phyloP scores from a whole-genome alignment of 2,113 vertebrate species.

The Urocolius indicus region DNA sequence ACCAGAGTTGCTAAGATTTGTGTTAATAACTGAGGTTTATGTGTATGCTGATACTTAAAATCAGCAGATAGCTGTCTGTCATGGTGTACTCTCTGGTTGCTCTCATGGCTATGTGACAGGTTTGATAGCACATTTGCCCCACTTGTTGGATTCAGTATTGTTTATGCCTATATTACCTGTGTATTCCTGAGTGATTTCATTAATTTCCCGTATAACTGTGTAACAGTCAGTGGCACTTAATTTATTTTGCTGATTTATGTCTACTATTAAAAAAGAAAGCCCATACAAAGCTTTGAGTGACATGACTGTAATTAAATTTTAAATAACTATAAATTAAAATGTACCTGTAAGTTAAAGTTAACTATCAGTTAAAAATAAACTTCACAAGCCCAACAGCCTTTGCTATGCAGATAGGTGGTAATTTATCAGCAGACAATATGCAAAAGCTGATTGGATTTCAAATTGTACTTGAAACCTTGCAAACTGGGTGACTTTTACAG shows the following conservation, averaged over 20 bases:
- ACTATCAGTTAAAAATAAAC: constrained; percentile 72
- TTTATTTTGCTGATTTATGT: constrained; percentile 68
- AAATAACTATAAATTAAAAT: constrained; percentile 71
- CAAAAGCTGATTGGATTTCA: not conserved
- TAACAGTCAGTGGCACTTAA: constrained; percentile 62
- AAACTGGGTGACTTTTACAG: not conserved
- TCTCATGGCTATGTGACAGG: not conserved
- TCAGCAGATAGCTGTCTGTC: not conserved
- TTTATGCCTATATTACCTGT: constrained; percentile 53
- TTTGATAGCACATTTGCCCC: not conserved
- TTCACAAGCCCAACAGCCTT: constrained; percentile 35
- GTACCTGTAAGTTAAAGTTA: constrained; percentile 63
- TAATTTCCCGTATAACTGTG: constrained; percentile 60
- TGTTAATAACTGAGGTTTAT: not conserved
- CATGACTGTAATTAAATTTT: constrained; percentile 68
- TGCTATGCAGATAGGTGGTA: constrained; percentile 43
- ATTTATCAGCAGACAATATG: constrained; percentile 41
- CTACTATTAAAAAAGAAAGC: constrained; percentile 53
- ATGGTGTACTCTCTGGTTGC: not conserved
- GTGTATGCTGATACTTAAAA: not conserved
- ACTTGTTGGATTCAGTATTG: constrained; percentile 49
- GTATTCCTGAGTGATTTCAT: constrained; percentile 53
- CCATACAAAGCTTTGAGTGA: constrained; percentile 53
- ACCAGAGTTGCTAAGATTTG: not conserved
- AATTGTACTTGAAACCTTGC: not conserved